Conservation (phyloP, 2,797 vertebrate species). For the Morus bassanus region DNA sequence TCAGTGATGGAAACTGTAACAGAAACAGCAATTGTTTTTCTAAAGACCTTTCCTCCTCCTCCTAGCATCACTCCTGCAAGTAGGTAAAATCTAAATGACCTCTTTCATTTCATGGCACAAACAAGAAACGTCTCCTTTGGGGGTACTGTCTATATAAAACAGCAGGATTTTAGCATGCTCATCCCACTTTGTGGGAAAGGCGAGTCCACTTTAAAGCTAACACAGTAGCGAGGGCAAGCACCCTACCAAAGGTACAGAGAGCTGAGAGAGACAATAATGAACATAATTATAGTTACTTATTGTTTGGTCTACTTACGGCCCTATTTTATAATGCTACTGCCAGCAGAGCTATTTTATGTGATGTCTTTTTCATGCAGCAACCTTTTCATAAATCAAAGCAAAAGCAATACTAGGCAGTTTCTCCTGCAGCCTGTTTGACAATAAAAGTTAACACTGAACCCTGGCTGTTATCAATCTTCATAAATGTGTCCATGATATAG, state of each 20-base stretch:
- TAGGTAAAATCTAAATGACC: background rate
- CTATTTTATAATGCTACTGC: conserved; percentile 19
- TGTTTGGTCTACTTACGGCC: conserved; percentile 54
- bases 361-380: conserved; percentile 68
- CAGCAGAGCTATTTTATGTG: conserved; percentile 57
- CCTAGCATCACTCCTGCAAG: background rate
- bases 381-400: conserved; percentile 74
- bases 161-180: background rate
- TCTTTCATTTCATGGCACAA: background rate
- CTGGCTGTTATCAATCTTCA: conserved; percentile 73
- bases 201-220: background rate
- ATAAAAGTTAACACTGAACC: conserved; percentile 72
- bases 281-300: conserved; percentile 64
- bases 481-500: conserved; percentile 68
- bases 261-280: conserved; percentile 44
- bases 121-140: background rate
- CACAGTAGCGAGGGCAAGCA: background rate
- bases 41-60: background rate
- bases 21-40: background rate
- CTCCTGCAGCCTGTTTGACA: conserved; percentile 71
- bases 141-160: background rate
- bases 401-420: conserved; percentile 62
- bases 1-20: background rate
- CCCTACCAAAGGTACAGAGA: background rate
- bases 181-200: background rate